Base-by-base conservation (phyloP, 2,113 vertebrate species). In the Phalacrocorax carbo region DNA sequence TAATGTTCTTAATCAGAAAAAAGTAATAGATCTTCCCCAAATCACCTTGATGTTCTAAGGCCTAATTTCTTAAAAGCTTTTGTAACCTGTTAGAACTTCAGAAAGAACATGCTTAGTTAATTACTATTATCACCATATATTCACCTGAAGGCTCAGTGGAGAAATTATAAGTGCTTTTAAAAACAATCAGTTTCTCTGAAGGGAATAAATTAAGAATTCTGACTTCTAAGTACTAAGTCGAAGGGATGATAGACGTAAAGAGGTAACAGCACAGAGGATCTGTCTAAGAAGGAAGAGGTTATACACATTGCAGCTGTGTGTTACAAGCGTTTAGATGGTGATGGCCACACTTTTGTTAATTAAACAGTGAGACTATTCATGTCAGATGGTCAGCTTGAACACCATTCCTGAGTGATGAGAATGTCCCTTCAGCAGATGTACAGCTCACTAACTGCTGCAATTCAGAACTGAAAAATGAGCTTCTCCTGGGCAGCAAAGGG, bases 251-350 rank as follows among this genome's bases (percentile, higher is more conserved):
- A 92, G 26, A 18, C 30, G 5, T 61, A 40, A 91, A 36, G 32
- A 90, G 15, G 26, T 18, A 49, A 48, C 23, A 72, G 60, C 20
- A 46, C 5, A 25, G 82, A 85, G 36, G 30, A 57, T 21, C 30
- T 26, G 20, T 69, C 26, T 25, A 46, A 36, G 19, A 66, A 29
- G 30, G 3, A 13, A 58, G 51, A 26, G 27, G 21, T 36, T 62
- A 69, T 12, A 32, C 0, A 0, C 10, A 26, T 34, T 76, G 38
- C 19, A 34, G 42, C 26, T 52, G 25, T 34, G 13, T 36, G 51
- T 62, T 64, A 40, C 25, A 32, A n/a, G 23, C 3, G 7, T 65
- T 73, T 65, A 57, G 32, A 34, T 38, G 25, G 11, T 40, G n/a
- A 46, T 42, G 44, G 11, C 25, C 57, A 80, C 58, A 69, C 4